Evolutionary conservation across 2,888 invertebrate species (phyloP), one percentile per base, ranked within the genome.

Genomic region (Drosophila pullipes): DNA sequence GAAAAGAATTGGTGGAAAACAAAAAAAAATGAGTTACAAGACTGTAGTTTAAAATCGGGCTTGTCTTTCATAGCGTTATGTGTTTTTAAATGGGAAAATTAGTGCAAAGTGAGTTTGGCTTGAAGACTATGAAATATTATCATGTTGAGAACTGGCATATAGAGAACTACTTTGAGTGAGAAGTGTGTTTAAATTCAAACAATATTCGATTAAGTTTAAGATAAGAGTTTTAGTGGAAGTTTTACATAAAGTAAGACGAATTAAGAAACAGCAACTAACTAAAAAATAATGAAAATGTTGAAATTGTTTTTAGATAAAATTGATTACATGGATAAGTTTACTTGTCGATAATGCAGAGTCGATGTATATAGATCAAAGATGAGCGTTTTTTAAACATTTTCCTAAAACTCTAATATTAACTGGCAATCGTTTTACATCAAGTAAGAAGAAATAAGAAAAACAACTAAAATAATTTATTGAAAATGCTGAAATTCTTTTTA

Each of bases 1-100:
- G 16, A 31, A 47, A 74, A 47, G 30, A 25, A 53, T 39, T n/a
- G 30, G 5, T 47, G 16, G 47, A 2, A 25, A 39, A 16, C 61
- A 39, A 22, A 16, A 39, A 39, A 22, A 11, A 47, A 9, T 47
- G 60, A 55, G 41, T 57, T 50, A 57, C 47, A 57, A 49, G 67
- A 55, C 31, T 44, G 30, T 16, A 50, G 39, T 41, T 16, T 25
- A 39, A 41, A 60, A 53, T 54, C 55, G 57, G 13, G 53, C 49
- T 71, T 66, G 64, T 59, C 52, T 57, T 75, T 50, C 49, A 50
- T 30, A 37, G 28, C 25, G 22, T 50, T 11, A 11, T 28, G 41
- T 44, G 28, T 41, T 18, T 31, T 65, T 58, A 47, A 47, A 33
- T n/a, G 30, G 35, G 22, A 49, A 65, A 59, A 28, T 47, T 60